phyloP scores from a whole-genome alignment of 1,140 invertebrate genomes.

The Centruroides vittatus region DNA sequence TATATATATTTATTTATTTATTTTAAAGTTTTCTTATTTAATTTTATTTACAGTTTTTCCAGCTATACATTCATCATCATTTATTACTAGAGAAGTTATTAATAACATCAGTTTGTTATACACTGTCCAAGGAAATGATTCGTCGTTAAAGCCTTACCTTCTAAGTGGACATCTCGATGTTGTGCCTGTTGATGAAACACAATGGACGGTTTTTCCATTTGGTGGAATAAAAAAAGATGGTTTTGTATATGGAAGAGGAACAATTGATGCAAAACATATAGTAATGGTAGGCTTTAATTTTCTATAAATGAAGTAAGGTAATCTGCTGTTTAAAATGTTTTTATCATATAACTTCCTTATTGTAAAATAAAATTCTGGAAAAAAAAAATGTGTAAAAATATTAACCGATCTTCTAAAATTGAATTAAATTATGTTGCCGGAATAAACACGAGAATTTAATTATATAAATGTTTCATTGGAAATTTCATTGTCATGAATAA shows the following conservation, averaged over 20 bases:
- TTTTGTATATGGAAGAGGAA: slow-evolving; percentile 40
- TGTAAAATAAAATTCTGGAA: background rate
- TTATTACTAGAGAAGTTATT: slow-evolving; percentile 31
- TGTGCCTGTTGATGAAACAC: slow-evolving; percentile 35
- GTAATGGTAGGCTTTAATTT: slow-evolving; percentile 32
- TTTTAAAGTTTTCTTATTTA: background rate
- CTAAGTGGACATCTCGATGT: slow-evolving; percentile 42
- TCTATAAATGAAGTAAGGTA: background rate
- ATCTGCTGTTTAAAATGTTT: background rate
- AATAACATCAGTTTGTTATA: slow-evolving; percentile 38
- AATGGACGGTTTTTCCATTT: slow-evolving; percentile 39
- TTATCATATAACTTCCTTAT: background rate
- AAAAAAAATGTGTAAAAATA: too few relatives aligned
- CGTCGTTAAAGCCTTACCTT: slow-evolving; percentile 34
- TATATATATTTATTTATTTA: background rate
- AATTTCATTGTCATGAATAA: too few relatives aligned
- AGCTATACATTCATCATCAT: slow-evolving; percentile 29
- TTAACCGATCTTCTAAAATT: too few relatives aligned
- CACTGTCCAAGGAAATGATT: slow-evolving; percentile 27
- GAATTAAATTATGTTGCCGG: too few relatives aligned
- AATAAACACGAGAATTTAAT: too few relatives aligned
- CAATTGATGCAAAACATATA: slow-evolving; percentile 39
- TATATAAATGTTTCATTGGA: too few relatives aligned
- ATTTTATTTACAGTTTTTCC: slow-evolving; percentile 32
- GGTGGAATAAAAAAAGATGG: slow-evolving; percentile 30